Evolutionary conservation across 37 sponge, comb jelly and placozoan species (phyloP).

Genomic region (Spongilla lacustris): DNA sequence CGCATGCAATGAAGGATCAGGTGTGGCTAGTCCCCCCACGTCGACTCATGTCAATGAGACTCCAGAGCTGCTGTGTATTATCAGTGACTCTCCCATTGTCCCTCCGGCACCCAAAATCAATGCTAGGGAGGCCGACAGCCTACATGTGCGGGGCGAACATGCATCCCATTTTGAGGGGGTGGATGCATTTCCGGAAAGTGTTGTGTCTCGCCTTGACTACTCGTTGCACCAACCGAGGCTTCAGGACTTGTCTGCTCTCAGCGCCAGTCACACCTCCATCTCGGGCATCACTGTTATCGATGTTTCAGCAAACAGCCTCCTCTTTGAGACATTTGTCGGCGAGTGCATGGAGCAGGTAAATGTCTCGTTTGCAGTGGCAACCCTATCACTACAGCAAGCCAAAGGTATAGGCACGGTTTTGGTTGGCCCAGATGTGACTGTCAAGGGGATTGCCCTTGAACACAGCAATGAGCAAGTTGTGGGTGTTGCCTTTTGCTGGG

Average conservation of each 20-base stretch:
- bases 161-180: too few species aligned
- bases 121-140: too few species aligned
- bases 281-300: conserved; percentile 75
- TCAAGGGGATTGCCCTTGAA: conserved; percentile 39
- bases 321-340: conserved; percentile 76
- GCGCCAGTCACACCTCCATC: conserved; percentile 48
- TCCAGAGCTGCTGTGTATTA: too few species aligned
- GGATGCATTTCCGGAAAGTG: neutral
- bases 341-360: conserved; percentile 70
- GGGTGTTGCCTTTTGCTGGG: conserved; percentile 90
- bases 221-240: conserved; percentile 19
- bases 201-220: neutral
- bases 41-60: neutral
- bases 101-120: too few species aligned
- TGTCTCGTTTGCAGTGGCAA: conserved; percentile 78
- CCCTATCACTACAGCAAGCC: neutral
- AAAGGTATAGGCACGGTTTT: conserved; percentile 35
- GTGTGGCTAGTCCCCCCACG: neutral
- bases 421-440: neutral
- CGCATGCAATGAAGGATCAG: conserved; percentile 24
- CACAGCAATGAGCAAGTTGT: conserved; percentile 54
- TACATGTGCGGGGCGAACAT: too few species aligned
- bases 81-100: too few species aligned
- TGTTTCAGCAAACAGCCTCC: conserved; percentile 65
- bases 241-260: conserved; percentile 52